Conservation (phyloP, 2,797 vertebrate genomes). For the Rhyacichthys aspro region DNA sequence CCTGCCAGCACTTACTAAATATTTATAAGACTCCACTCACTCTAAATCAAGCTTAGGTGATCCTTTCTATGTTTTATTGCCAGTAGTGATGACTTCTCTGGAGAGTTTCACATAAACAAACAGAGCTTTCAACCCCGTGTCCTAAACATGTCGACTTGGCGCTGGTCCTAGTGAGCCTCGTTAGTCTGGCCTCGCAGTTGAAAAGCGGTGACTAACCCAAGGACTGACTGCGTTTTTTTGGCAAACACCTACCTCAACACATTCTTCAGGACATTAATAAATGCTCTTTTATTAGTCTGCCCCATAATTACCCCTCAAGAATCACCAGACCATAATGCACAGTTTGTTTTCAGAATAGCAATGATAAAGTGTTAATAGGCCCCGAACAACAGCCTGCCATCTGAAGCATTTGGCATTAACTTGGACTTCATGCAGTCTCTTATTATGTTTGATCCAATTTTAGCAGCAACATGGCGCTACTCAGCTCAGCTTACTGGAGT, state of each 20-base stretch:
- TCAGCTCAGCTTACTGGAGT: not conserved
- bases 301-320: constrained; percentile 45
- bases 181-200: constrained; percentile 31
- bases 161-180: constrained; percentile 30
- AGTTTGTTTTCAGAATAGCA: constrained; percentile 49
- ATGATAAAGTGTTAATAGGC: constrained; percentile 56
- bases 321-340: constrained; percentile 50
- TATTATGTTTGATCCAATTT: constrained; percentile 18
- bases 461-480: not conserved
- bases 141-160: constrained; percentile 56
- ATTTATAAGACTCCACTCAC: constrained; percentile 65
- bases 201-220: constrained; percentile 45
- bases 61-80: constrained; percentile 53
- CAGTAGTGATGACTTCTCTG: constrained; percentile 58
- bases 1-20: constrained; percentile 63
- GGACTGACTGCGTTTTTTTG: constrained; percentile 51
- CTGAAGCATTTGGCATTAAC: constrained; percentile 31
- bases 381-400: constrained; percentile 43
- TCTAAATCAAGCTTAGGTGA: constrained; percentile 63
- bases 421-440: constrained; percentile 18
- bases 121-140: constrained; percentile 50
- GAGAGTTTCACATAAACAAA: constrained; percentile 60
- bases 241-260: constrained; percentile 65
- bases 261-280: constrained; percentile 57
- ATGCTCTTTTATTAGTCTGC: constrained; percentile 58